A percentile compares a stretch with the other conserved stretches of the same genome.
phyloP scores from a whole-genome alignment of 2,113 vertebrate species.

The Tor tambroides region DNA sequence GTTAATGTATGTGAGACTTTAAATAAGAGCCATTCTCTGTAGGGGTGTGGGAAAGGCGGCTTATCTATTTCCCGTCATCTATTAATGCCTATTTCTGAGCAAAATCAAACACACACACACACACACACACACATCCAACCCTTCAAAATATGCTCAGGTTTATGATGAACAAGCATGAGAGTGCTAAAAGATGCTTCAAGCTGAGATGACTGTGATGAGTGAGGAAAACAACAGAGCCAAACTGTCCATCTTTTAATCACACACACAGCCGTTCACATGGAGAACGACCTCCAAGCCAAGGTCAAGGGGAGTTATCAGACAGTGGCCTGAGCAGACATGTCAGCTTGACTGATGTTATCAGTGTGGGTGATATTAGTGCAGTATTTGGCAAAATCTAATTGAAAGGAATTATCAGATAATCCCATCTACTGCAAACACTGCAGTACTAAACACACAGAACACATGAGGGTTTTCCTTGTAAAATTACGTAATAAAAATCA shows the following conservation, averaged over 20 bases:
- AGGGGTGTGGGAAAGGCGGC: slow-evolving; percentile 46
- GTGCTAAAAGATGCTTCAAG: background rate
- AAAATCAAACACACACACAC: slow-evolving; percentile 57
- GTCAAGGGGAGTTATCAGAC: slow-evolving; percentile 74
- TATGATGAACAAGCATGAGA: slow-evolving; percentile 25
- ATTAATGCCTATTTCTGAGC: slow-evolving; percentile 44
- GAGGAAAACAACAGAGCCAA: slow-evolving; percentile 66
- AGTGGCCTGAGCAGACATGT: slow-evolving; percentile 53
- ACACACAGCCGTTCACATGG: slow-evolving; percentile 54
- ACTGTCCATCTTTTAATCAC: slow-evolving; percentile 78
- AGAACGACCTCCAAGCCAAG: slow-evolving; percentile 66
- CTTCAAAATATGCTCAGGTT: background rate
- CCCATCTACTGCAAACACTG: slow-evolving; percentile 35
- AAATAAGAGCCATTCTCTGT: slow-evolving; percentile 46
- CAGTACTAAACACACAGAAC: slow-evolving; percentile 22
- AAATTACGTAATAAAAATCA: slow-evolving; percentile 27
- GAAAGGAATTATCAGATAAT: slow-evolving; percentile 50
- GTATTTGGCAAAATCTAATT: slow-evolving; percentile 47
- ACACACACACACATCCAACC: slow-evolving; percentile 44
- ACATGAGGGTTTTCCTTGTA: background rate
- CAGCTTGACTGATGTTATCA: slow-evolving; percentile 57
- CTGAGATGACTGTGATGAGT: slow-evolving; percentile 47
- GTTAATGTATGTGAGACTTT: background rate
- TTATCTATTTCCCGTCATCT: slow-evolving; percentile 38
- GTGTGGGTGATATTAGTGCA: slow-evolving; percentile 45